Base-by-base conservation (phyloP, 2,888 invertebrate genomes). In the Drosophila limbata region DNA sequence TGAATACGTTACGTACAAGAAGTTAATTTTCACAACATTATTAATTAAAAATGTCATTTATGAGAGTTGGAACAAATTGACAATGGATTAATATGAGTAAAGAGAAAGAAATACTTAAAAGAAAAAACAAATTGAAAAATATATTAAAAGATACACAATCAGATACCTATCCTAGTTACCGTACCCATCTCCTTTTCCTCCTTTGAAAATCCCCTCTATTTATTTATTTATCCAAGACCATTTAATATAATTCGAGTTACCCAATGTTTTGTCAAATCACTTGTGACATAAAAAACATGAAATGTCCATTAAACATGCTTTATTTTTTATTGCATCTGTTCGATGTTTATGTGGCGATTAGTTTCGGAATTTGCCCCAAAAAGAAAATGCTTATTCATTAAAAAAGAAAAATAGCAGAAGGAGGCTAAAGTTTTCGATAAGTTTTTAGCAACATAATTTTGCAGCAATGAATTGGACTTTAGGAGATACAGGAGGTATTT, bases 371-470 rank as follows among this genome's bases (percentile, higher is more conserved):
- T 40, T 19, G 10, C 33, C 28, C 33, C 4, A 13, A 17, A 56
- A 51, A 39, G 39, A 84, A 84, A 81, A 63, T 75, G 74, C 71
- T 71, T 81, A 82, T 71, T 81, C 83, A 81, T 81, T 79, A 72
- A 73, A 73, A 73, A 51, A 51, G n/a, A 53, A 40, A 47, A 31
- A 17, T 25, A 42, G 15, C 13, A 37, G 31, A 47, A 35, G 5
- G 44, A 33, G 53, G 33, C 56, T 39, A 50, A 78, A 75, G 79
- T 79, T 65, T 68, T 37, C 45, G 56, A 51, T 68, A 79, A 79
- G 69, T 77, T 79, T 60, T 60, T 51, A 45, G 76, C 69, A 69
- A 78, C 81, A 86, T 84, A 77, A 86, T 86, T 86, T 84, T 55
- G 69, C 71, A 67, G 76, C 71, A 78, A 83, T 84, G 77, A 81